These are phyloP conservation scores for Brachionus rubens DNA, from an alignment of 1,140 invertebrate genomes.

Conservation along the genomic window DNA sequence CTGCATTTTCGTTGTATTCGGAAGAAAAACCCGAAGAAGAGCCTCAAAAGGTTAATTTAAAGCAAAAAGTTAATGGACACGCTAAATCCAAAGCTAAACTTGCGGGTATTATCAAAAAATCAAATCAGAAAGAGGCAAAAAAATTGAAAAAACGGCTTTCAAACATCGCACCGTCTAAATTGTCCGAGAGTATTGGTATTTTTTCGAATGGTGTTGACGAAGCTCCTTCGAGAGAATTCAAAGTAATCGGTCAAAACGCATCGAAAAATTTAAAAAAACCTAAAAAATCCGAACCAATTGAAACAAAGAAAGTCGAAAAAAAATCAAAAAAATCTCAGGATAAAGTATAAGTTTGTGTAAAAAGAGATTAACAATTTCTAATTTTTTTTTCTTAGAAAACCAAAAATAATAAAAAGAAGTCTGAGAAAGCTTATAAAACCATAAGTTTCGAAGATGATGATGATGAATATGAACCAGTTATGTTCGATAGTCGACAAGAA, in stretches of 20 bases:
- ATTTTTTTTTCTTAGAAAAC: neutral
- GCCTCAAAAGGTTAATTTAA: neutral
- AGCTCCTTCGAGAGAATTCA: constrained; percentile 15
- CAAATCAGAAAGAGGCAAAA: neutral
- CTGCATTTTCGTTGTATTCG: constrained; percentile 37
- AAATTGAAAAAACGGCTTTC: constrained; percentile 3
- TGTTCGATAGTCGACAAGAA: constrained; percentile 39
- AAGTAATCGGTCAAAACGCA: neutral
- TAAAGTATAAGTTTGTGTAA: no score
- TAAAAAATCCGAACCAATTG: neutral
- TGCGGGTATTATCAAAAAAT: neutral
- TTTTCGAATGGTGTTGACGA: neutral
- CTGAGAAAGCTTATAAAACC: neutral
- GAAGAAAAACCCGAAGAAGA: neutral
- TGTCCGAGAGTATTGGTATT: neutral
- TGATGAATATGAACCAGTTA: constrained; percentile 17
- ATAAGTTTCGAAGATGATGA: constrained; percentile 28
- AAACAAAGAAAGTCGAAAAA: neutral
- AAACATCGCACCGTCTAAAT: neutral
- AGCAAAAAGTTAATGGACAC: neutral
- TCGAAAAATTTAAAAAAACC: neutral
- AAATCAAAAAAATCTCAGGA: no score
- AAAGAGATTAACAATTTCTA: no score
- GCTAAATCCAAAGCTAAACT: neutral
- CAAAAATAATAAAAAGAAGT: neutral